A percentile compares a stretch with the other conserved stretches of the same genome.
Conservation (phyloP, 2,888 invertebrate genomes). For the Frankliniella fusca region DNA sequence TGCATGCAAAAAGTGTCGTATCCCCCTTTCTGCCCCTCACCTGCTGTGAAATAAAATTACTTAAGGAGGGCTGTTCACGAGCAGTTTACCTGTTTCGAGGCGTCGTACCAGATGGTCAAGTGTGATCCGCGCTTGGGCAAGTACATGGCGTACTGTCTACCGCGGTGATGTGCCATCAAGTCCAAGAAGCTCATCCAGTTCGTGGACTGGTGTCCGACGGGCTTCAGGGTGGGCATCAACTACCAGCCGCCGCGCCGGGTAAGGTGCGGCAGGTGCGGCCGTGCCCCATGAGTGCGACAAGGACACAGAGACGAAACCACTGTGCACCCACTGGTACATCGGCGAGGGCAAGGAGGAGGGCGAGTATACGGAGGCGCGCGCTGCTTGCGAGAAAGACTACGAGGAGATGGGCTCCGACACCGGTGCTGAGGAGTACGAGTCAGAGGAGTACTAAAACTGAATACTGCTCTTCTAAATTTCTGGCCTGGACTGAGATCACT, state of each 20-base stretch:
- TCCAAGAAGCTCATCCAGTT: constrained; percentile 58
- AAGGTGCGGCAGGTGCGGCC: too few relatives aligned
- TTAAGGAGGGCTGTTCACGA: constrained; percentile 55
- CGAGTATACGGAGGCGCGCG: constrained; percentile 55
- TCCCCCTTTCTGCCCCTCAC: too few relatives aligned
- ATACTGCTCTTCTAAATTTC: too few relatives aligned
- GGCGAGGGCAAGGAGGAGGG: constrained; percentile 80
- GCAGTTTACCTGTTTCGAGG: constrained; percentile 57
- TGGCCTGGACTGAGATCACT: too few relatives aligned
- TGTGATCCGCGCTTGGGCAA: constrained; percentile 51
- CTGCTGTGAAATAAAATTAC: too few relatives aligned
- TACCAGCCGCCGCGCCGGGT: constrained; percentile 73
- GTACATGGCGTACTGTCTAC: constrained; percentile 55
- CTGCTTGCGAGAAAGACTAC: constrained; percentile 80
- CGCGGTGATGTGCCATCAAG: constrained; percentile 57
- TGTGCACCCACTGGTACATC: constrained; percentile 67
- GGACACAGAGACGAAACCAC: too few relatives aligned
- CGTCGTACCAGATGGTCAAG: constrained; percentile 54
- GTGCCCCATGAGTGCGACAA: too few relatives aligned
- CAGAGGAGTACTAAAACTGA: constrained; percentile 62
- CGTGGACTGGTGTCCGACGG: constrained; percentile 48
- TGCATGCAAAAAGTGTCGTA: too few relatives aligned
- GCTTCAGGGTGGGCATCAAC: constrained; percentile 52
- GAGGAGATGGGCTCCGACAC: constrained; percentile 86
- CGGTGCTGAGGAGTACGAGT: constrained; percentile 74